Evolutionary conservation across 2,113 vertebrate species (phyloP), one percentile per base, ranked within the genome.

Genomic region (Pogona vitticeps): DNA sequence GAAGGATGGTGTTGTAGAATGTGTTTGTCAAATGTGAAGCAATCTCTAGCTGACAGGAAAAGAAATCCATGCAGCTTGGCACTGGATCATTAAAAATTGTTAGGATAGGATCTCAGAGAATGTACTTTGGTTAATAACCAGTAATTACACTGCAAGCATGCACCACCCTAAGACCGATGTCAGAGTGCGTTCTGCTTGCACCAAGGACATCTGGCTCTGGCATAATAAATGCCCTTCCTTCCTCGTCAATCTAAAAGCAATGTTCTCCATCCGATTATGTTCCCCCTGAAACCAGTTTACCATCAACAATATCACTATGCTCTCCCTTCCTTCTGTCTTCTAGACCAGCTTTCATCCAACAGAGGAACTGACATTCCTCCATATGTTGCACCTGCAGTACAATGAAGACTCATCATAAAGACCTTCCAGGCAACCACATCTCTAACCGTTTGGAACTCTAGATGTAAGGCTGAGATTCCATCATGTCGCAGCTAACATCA

Each of bases 341-440:
- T 26, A 52, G 10, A 36, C 15, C 15, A 78, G 42, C n/a, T 75
- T 80, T 31, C 77, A 33, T 61, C 33, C 68, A n/a, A 42, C 59
- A 38, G 6, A 12, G 59, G 31, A 71, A 63, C 65, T 67, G 79
- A 58, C 67, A 65, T 88, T 42, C 26, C 70, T 73, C 67, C 58
- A 67, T 84, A 68, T 68, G 84, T 52, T 67, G 5, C 76, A 56
- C 58, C 65, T 86, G 71, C 75, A 86, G 68, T 4, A 21, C 80
- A 82, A 59, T 42, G 20, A 28, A 40, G 76, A 93, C 71, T 90
- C 91, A 95, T 80, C 86, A 92, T 79, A 90, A 92, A 80, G 56
- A 88, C 72, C 70, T 85, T 79, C 73, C 87, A 76, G 77, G 90
- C 79, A 81, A 72, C 46, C 78, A 76, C 6, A 10, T 26, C 83